Conservation (phyloP, 2,113 vertebrate species). For the Cynoglossus semilaevis region DNA sequence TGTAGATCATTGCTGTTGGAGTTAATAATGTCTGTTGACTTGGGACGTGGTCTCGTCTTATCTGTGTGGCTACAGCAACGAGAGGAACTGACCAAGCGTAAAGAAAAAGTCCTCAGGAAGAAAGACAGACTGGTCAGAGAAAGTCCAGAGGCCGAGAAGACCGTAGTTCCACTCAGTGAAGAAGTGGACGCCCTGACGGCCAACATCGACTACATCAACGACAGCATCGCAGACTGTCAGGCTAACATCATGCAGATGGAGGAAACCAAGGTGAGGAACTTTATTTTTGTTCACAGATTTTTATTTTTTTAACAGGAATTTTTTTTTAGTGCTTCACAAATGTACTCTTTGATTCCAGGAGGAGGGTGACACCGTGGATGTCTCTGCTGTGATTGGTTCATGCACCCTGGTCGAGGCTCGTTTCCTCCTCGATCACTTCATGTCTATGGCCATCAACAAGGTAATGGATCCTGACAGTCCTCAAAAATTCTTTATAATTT, state of each 20-base stretch:
- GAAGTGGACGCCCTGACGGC: slow-evolving; percentile 89
- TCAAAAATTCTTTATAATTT: not conserved
- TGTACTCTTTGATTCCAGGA: slow-evolving; percentile 73
- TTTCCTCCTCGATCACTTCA: slow-evolving; percentile 93
- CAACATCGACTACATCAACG: slow-evolving; percentile 97
- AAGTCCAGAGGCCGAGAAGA: slow-evolving; percentile 82
- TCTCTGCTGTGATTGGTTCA: slow-evolving; percentile 88
- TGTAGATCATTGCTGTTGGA: no score
- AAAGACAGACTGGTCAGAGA: slow-evolving; percentile 83
- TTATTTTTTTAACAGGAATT: no score
- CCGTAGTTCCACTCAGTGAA: slow-evolving; percentile 80
- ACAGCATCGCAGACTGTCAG: slow-evolving; percentile 95
- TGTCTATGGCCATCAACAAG: slow-evolving; percentile 94
- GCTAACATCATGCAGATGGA: slow-evolving; percentile 98
- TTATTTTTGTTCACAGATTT: no score
- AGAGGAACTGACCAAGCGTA: slow-evolving; percentile 92
- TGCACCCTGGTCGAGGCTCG: slow-evolving; percentile 91
- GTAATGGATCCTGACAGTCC: slow-evolving; percentile 60
- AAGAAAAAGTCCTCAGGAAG: slow-evolving; percentile 87
- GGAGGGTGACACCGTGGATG: slow-evolving; percentile 89
- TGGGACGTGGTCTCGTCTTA: not conserved
- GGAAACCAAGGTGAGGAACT: slow-evolving; percentile 85
- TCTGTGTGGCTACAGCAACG: slow-evolving; percentile 81
- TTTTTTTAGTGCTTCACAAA: not conserved
- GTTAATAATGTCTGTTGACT: no score